A percentile compares a stretch with the other conserved stretches of the same genome.
phyloP scores from a whole-genome alignment of 2,797 vertebrate genomes.

The Protonibea diacanthus region DNA sequence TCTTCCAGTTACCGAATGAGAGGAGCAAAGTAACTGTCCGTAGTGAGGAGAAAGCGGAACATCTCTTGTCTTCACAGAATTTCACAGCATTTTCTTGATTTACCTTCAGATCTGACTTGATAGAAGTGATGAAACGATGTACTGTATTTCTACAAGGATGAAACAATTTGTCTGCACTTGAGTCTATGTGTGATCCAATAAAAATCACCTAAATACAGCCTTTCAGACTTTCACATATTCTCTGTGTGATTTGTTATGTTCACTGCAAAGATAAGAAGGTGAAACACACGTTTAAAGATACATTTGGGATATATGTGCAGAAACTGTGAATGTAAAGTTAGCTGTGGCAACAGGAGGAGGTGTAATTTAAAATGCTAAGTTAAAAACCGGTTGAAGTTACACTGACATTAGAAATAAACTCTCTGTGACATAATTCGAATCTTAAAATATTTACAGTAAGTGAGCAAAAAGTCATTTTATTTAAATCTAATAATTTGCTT shows the following conservation, averaged over 20 bases:
- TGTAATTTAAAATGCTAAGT: not conserved
- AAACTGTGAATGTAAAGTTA: not conserved
- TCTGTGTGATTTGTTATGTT: not conserved
- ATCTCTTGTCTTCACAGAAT: not conserved
- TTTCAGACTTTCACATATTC: not conserved
- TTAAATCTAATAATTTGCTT: too few relatives aligned
- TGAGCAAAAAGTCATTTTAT: not conserved
- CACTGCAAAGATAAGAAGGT: not conserved
- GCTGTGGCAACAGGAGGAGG: not conserved
- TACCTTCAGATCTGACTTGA: not conserved
- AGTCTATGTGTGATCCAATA: conserved; percentile 12
- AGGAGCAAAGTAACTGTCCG: not conserved
- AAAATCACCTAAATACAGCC: not conserved
- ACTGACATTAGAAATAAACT: not conserved
- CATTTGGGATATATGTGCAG: not conserved
- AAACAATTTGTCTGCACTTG: not conserved
- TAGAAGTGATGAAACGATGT: not conserved
- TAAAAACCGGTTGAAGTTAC: not conserved
- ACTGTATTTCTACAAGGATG: conserved; percentile 6
- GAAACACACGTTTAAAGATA: not conserved
- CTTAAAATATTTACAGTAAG: not conserved
- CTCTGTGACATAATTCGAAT: not conserved
- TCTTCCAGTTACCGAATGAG: not conserved
- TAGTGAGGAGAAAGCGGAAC: not conserved
- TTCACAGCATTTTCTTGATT: not conserved